Conservation (phyloP, 2,888 invertebrate species). For the Chrysolina haemoptera region DNA sequence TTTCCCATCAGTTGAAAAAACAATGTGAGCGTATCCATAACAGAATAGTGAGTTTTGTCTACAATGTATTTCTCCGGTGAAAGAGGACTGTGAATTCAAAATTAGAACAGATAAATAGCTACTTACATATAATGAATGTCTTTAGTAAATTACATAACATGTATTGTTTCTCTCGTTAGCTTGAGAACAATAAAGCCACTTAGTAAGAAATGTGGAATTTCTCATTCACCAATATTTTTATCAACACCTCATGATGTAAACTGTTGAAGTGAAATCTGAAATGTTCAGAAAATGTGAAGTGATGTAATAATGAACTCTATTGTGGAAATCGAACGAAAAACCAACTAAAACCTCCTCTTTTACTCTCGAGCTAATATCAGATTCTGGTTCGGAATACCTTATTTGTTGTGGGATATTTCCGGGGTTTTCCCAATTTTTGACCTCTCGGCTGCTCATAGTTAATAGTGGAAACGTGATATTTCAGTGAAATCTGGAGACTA, state of each 20-base stretch:
- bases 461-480: too few species aligned
- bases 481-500: too few species aligned
- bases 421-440: too few species aligned
- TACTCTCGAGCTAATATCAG: too few species aligned
- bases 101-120: not conserved
- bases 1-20: not conserved
- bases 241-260: not conserved
- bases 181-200: not conserved
- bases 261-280: too few species aligned
- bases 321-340: too few species aligned
- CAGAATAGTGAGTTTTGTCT: not conserved
- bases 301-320: too few species aligned
- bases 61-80: slow-evolving; percentile 10
- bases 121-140: not conserved
- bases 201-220: not conserved
- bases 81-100: not conserved
- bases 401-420: too few species aligned
- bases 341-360: too few species aligned
- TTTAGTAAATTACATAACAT: not conserved
- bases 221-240: not conserved
- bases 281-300: too few species aligned
- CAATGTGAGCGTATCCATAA: not conserved
- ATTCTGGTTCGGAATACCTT: too few species aligned
- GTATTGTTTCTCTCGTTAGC: not conserved
- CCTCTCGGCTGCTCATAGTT: too few species aligned